phyloP scores from a whole-genome alignment of 1,140 invertebrate species.

The Drosophila busckii region DNA sequence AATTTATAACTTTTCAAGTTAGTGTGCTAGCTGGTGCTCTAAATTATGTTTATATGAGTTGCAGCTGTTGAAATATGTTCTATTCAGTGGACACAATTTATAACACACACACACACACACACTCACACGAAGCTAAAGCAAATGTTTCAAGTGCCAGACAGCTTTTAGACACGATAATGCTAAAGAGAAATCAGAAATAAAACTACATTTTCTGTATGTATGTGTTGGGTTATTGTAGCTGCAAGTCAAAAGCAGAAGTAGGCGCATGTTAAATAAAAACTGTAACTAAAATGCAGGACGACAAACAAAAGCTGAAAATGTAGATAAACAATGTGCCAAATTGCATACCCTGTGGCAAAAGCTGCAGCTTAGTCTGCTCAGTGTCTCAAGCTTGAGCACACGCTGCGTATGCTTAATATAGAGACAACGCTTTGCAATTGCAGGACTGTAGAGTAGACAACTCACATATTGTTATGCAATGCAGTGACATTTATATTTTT shows the following conservation, averaged over 20 bases:
- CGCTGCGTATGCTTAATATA: too few species aligned
- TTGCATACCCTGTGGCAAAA: constrained; percentile 2
- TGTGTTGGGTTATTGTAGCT: not conserved
- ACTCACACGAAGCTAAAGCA: constrained; percentile 13
- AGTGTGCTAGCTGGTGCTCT: too few species aligned
- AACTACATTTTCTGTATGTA: not conserved
- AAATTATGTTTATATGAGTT: too few species aligned
- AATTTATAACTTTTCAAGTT: too few species aligned
- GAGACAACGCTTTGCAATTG: too few species aligned
- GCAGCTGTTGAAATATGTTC: too few species aligned
- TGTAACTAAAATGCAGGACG: constrained; percentile 31
- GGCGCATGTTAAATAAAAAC: constrained; percentile 17
- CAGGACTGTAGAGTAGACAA: too few species aligned
- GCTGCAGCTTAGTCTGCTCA: not conserved
- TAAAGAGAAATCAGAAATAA: constrained; percentile 67
- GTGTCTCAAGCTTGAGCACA: too few species aligned
- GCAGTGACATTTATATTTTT: too few species aligned
- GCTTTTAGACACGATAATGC: constrained; percentile 68
- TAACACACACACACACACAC: constrained; percentile 1
- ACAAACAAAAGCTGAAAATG: constrained; percentile 29
- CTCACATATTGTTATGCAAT: too few species aligned
- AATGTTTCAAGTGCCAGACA: constrained; percentile 56
- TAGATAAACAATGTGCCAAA: constrained; percentile 13
- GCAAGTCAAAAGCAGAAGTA: constrained; percentile 23
- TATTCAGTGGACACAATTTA: constrained; percentile 36